Evolutionary conservation across 2,888 invertebrate genomes (phyloP).

Genomic region (Neoaliturus tenellus): DNA sequence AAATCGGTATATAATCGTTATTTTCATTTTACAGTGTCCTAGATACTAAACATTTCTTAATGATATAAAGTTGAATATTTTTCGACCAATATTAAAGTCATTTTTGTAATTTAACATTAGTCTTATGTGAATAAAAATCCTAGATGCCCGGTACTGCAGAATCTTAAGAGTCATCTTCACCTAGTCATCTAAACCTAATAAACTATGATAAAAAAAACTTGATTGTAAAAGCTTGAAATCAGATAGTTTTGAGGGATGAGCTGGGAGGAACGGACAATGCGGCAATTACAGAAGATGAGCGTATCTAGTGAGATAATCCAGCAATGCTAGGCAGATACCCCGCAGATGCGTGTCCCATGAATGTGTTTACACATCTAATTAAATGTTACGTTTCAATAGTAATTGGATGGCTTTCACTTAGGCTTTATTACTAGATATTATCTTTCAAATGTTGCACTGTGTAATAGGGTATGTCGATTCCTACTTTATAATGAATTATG

Average conservation of each 20-base stretch:
- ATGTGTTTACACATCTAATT: slow-evolving; percentile 24
- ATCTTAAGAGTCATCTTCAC: too few relatives aligned
- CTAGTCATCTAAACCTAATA: too few relatives aligned
- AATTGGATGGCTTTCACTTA: slow-evolving; percentile 24
- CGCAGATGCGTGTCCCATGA: neutral
- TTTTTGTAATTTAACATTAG: too few relatives aligned
- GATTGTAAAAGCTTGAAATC: too few relatives aligned
- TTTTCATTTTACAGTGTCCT: too few relatives aligned
- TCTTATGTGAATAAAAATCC: too few relatives aligned
- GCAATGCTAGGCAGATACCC: neutral
- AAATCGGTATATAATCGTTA: too few relatives aligned
- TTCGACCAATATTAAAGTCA: too few relatives aligned
- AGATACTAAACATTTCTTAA: too few relatives aligned
- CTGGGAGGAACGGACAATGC: neutral
- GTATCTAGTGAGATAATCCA: slow-evolving; percentile 33
- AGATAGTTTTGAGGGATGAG: neutral
- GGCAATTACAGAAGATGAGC: neutral
- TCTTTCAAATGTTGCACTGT: slow-evolving; percentile 3
- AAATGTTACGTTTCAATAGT: slow-evolving; percentile 36
- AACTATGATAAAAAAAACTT: too few relatives aligned
- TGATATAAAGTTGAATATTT: too few relatives aligned
- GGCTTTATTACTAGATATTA: slow-evolving; percentile 22
- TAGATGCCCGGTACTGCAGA: too few relatives aligned
- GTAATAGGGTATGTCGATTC: neutral
- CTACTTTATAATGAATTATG: neutral